Evolutionary conservation across 37 sponge, comb jelly and placozoan genomes (phyloP).

Genomic region (Lycopodina hypogea): DNA sequence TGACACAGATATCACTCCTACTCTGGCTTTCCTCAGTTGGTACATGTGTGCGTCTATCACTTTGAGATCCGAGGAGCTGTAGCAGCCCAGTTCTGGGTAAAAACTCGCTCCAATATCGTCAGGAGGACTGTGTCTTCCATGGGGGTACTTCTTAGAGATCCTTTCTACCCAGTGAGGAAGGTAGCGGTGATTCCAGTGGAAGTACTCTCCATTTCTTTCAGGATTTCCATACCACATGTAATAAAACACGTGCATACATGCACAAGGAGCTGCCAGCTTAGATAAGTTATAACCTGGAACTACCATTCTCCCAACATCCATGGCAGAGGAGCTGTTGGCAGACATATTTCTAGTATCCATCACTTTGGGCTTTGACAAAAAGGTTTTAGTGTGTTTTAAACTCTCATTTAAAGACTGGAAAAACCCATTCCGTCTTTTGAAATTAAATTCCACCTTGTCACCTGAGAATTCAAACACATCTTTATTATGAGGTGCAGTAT

Average conservation of each 20-base stretch:
- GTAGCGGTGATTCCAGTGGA: slow-evolving; percentile 88
- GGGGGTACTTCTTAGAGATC: slow-evolving; percentile 35
- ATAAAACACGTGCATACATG: slow-evolving; percentile 79
- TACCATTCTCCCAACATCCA: neutral
- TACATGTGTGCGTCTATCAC: slow-evolving; percentile 74
- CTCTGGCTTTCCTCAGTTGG: slow-evolving; percentile 52
- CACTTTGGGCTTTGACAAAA: neutral
- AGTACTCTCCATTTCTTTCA: slow-evolving; percentile 46
- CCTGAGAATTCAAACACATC: neutral
- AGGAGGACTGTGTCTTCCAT: slow-evolving; percentile 73
- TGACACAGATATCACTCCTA: slow-evolving; percentile 76
- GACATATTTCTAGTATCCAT: neutral
- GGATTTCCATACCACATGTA: slow-evolving; percentile 81
- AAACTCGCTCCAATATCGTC: slow-evolving; percentile 84
- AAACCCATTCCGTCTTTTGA: slow-evolving; percentile 16
- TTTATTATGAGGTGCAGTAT: neutral
- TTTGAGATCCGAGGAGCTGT: slow-evolving; percentile 68
- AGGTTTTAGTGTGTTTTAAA: neutral
- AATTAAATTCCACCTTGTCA: slow-evolving; percentile 41
- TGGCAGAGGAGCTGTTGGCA: neutral
- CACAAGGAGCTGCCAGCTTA: slow-evolving; percentile 26
- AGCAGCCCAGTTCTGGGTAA: slow-evolving; percentile 80
- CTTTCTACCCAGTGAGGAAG: slow-evolving; percentile 77
- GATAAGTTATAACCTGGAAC: neutral
- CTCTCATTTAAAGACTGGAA: neutral